phyloP scores from a whole-genome alignment of 2,797 vertebrate species.

The Enteromius treurensis region DNA sequence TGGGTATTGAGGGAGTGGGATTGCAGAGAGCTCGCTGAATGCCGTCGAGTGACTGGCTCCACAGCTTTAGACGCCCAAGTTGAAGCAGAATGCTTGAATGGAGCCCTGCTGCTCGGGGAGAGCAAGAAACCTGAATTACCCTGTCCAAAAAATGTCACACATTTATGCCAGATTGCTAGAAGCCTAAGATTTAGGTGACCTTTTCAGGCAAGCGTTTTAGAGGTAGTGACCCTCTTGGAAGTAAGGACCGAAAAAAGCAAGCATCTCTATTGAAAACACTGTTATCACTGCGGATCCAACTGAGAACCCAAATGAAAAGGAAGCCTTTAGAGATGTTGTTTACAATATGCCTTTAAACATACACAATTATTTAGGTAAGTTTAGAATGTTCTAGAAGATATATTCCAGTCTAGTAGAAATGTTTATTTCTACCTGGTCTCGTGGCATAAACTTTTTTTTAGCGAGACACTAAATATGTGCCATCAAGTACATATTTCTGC shows the following conservation, averaged over 20 bases:
- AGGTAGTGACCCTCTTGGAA: background rate
- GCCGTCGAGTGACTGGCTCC: constrained; percentile 30
- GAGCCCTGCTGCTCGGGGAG: constrained; percentile 26
- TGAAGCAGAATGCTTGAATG: constrained; percentile 40
- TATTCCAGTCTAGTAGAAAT: background rate
- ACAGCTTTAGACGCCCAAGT: constrained; percentile 22
- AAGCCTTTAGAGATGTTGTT: background rate
- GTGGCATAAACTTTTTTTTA: too few relatives aligned
- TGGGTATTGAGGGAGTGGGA: constrained; percentile 28
- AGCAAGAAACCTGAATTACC: constrained; percentile 21
- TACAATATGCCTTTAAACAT: background rate
- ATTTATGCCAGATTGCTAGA: constrained; percentile 1
- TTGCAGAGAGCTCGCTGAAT: constrained; percentile 31
- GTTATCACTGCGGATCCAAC: background rate
- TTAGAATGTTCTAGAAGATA: background rate
- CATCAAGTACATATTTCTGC: too few relatives aligned
- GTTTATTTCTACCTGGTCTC: background rate
- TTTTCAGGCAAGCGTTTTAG: constrained; percentile 17
- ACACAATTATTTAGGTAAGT: background rate
- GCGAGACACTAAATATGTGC: too few relatives aligned
- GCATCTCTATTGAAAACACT: background rate
- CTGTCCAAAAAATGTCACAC: constrained; percentile 2
- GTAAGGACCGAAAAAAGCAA: background rate
- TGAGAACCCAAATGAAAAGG: background rate
- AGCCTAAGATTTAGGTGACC: constrained; percentile 6